Percentiles rank a stretch among this genome's conserved stretches.
These are phyloP conservation scores for Syngnathus scovelli DNA, from an alignment of 2,113 vertebrate species.

Conservation along the genomic window DNA sequence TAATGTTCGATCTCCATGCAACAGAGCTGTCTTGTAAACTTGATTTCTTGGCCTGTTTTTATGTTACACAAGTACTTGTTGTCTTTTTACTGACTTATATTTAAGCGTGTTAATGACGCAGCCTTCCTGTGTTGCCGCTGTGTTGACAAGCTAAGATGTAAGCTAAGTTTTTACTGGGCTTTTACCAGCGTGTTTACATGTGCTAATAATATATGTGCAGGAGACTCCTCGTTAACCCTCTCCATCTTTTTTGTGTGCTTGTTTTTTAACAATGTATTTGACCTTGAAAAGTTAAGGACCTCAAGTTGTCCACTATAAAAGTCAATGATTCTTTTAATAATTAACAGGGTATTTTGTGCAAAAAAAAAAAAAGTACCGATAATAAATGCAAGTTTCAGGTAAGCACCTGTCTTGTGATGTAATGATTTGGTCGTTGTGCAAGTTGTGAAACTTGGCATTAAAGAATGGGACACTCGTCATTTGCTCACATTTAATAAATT, in stretches of 20 bases:
- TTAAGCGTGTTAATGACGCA: constrained; percentile 46
- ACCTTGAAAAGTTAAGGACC: constrained; percentile 10
- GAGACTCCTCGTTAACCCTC: constrained; percentile 60
- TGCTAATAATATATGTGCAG: constrained; percentile 17
- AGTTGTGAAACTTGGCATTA: background rate
- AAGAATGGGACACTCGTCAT: background rate
- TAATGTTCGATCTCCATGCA: constrained; percentile 4
- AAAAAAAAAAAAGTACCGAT: background rate
- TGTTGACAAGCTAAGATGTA: constrained; percentile 47
- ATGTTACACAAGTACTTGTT: constrained; percentile 24
- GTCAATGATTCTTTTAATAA: background rate
- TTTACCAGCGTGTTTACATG: constrained; percentile 45
- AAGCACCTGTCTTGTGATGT: background rate
- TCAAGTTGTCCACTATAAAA: constrained; percentile 9
- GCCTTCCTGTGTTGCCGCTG: constrained; percentile 42
- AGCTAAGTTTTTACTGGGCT: constrained; percentile 49
- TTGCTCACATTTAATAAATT: background rate
- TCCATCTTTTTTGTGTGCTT: constrained; percentile 46
- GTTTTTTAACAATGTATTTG: constrained; percentile 22
- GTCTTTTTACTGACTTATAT: constrained; percentile 29
- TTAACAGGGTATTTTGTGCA: background rate
- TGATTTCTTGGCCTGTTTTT: constrained; percentile 13
- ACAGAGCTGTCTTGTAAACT: constrained; percentile 8
- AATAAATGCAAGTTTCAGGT: background rate
- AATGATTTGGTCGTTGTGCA: background rate